Conservation (phyloP, 2,888 invertebrate genomes). For the Thelaira solivaga region DNA sequence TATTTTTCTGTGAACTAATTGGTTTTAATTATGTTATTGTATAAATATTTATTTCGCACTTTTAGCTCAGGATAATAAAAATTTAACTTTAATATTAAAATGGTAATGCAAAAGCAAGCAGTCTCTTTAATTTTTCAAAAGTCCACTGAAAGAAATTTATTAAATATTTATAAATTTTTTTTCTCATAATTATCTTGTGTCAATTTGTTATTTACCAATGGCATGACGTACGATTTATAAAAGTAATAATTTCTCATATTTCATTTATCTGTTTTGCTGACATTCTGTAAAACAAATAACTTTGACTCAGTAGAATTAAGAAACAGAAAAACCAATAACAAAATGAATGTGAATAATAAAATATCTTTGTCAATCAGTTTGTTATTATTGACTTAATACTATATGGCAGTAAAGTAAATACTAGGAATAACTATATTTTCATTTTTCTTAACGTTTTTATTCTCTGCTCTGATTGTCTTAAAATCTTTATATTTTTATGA, state of each 20-base stretch:
- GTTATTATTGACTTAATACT: conserved; percentile 35
- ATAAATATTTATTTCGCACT: too few species aligned
- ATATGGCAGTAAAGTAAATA: conserved; percentile 23
- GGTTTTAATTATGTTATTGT: too few species aligned
- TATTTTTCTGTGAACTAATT: too few species aligned
- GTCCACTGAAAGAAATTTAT: too few species aligned
- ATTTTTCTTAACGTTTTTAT: background rate
- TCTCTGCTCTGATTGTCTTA: background rate
- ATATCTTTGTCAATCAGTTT: conserved; percentile 33
- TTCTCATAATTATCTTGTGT: background rate
- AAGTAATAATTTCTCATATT: background rate
- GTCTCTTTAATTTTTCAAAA: too few species aligned
- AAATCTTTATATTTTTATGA: background rate
- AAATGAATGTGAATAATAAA: conserved; percentile 28
- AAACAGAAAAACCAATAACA: conserved; percentile 6
- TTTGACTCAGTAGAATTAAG: background rate
- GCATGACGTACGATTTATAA: background rate
- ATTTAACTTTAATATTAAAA: too few species aligned
- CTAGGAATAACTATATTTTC: conserved; percentile 12
- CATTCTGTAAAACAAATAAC: conserved; percentile 7
- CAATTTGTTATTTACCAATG: background rate
- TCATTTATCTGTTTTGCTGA: background rate
- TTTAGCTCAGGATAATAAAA: too few species aligned
- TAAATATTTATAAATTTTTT: too few species aligned
- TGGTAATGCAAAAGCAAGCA: too few species aligned